Base-by-base conservation (phyloP, 2,113 vertebrate species). In the Macquaria ambigua region DNA sequence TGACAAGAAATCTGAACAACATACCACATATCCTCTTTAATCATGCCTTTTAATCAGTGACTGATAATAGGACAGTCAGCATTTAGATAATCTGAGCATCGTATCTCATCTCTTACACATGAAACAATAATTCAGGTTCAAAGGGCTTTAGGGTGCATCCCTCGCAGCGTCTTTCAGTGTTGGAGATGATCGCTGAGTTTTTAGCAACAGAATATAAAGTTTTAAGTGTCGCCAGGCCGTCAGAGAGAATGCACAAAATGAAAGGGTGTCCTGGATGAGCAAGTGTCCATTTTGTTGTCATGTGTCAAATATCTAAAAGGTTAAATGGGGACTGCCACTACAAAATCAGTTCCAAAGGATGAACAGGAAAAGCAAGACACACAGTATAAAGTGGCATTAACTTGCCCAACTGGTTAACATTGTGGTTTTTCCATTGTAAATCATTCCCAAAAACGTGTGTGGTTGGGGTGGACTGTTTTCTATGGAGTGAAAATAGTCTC, bases 321-420 rank as follows among this genome's bases (percentile, higher is more conserved):
- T 83, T 62, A 77, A 83, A 69, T 6, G 3, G 59, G 68, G 82
- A 82, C 55, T 71, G 68, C 11, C 9, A 6, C 56, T 67, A 31
- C 39, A 50, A 77, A 77, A 74, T 81, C 31, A 8, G 39, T 72
- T 81, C 62, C 48, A 66, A 81, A 61, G 55, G 25, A 53, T 63
- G 39, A 89, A 39, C 87, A 82, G 77, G 87, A 87, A 87, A 70
- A 89, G 18, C 34, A 43, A 52, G 76, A 82, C 3, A 39, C 8
- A 58, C 55, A 72, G 46, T 79, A 34, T 39, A 39, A 62, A 78
- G 55, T 74, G 59, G 39, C 56, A 75, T 52, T 34, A 76, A 91
- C 87, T 86, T 37, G 79, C 56, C 50, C 34, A 50, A 88, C 90
- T 53, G 77, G 91, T 91, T 89, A 77, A 74, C 48, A 72, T 41